These are phyloP conservation scores for Ahaetulla prasina DNA, from an alignment of 2,113 vertebrate genomes.

Conservation along the genomic window DNA sequence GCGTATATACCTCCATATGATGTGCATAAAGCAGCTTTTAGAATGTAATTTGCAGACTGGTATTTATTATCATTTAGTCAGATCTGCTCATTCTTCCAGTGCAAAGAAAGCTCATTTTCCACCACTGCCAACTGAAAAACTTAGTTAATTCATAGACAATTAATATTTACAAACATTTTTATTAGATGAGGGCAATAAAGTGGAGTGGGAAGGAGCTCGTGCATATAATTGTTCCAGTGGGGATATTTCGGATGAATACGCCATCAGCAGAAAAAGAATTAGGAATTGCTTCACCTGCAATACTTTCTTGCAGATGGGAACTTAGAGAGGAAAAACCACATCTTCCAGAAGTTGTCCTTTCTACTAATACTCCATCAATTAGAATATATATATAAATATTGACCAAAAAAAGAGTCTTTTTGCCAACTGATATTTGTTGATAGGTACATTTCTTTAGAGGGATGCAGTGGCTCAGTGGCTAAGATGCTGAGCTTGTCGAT, in stretches of 20 bases:
- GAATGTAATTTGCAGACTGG: slow-evolving; percentile 28
- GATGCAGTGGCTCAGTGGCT: too few species aligned
- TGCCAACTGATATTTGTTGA: too few species aligned
- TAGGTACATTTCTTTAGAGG: too few species aligned
- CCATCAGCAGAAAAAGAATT: background rate
- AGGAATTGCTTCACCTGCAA: slow-evolving; percentile 12
- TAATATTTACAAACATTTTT: slow-evolving; percentile 44
- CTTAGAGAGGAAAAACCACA: background rate
- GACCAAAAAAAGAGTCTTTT: too few species aligned
- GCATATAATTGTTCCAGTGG: slow-evolving; percentile 35
- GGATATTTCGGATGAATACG: background rate
- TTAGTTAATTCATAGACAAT: slow-evolving; percentile 20
- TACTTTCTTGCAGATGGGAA: slow-evolving; percentile 16
- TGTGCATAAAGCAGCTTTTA: background rate
- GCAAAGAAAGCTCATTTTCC: slow-evolving; percentile 30
- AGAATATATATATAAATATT: too few species aligned
- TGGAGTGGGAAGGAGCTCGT: background rate
- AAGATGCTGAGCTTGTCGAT: too few species aligned
- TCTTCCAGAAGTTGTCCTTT: background rate
- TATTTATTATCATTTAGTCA: slow-evolving; percentile 30
- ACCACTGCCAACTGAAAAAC: slow-evolving; percentile 24
- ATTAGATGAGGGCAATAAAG: slow-evolving; percentile 47
- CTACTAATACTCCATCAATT: background rate
- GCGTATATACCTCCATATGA: background rate
- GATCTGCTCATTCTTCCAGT: slow-evolving; percentile 40